Evolutionary conservation across 2,888 invertebrate genomes (phyloP).

Genomic region (Dorcus hopei): DNA sequence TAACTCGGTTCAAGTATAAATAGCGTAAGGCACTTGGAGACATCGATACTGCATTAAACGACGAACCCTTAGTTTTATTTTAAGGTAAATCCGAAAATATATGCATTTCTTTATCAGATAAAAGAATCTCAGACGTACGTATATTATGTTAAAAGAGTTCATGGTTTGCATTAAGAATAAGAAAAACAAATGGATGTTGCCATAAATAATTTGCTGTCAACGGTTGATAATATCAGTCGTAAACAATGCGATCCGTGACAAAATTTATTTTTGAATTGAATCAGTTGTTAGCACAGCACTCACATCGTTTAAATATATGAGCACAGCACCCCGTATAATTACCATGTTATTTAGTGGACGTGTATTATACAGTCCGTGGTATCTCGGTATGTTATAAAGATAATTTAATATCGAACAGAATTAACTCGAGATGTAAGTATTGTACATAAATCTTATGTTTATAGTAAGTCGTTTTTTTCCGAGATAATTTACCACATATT

Average conservation of each 20-base stretch:
- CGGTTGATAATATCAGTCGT: neutral
- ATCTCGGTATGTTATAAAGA: conserved; percentile 14
- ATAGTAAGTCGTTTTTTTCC: conserved; percentile 13
- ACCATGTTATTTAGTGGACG: conserved; percentile 15
- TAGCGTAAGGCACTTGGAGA: no score
- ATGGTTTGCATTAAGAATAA: no score
- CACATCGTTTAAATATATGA: conserved; percentile 6
- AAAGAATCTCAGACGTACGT: no score
- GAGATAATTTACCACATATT: conserved; percentile 15
- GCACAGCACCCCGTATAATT: conserved; percentile 14
- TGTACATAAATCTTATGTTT: conserved; percentile 16
- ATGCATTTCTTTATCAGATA: no score
- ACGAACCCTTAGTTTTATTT: no score
- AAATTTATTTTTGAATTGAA: conserved; percentile 1
- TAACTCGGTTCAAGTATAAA: no score
- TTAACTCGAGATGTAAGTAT: conserved; percentile 15
- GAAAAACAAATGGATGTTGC: no score
- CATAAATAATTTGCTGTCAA: neutral
- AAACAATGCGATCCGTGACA: neutral
- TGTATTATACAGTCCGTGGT: conserved; percentile 17
- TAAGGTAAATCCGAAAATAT: no score
- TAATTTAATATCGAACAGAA: conserved; percentile 18
- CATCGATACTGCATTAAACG: no score
- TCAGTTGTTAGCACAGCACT: conserved; percentile 1
- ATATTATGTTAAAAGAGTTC: no score